Evolutionary conservation across 2,888 invertebrate species (phyloP).

Genomic region (Lasioglossum marginatum): DNA sequence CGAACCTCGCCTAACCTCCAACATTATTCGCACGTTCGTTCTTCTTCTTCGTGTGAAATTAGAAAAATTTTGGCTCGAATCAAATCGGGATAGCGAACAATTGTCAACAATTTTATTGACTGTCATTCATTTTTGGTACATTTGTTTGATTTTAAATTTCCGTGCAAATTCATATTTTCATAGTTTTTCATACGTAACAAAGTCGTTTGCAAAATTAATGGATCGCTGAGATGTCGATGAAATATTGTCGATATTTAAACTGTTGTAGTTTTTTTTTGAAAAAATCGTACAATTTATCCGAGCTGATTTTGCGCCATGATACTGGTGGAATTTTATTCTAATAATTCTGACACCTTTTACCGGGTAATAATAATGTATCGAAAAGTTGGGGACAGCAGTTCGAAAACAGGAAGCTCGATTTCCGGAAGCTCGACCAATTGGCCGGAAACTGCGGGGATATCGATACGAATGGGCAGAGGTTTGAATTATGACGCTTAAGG

Average conservation of each 20-base stretch:
- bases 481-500: slow-evolving; percentile 54
- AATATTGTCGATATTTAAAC: no score
- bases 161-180: not conserved
- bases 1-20: not conserved
- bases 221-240: not conserved
- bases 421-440: slow-evolving; percentile 8
- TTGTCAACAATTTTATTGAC: no score
- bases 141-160: not conserved
- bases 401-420: not conserved
- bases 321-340: not conserved
- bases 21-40: not conserved
- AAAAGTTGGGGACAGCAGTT: not conserved
- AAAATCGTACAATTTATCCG: no score
- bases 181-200: not conserved
- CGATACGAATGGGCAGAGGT: slow-evolving; percentile 18
- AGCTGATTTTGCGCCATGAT: no score
- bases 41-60: not conserved
- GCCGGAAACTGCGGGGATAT: not conserved
- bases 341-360: not conserved
- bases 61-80: not conserved
- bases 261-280: no score
- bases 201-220: not conserved
- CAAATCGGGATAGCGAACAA: not conserved
- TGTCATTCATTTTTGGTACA: no score
- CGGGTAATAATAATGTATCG: not conserved